Base-by-base conservation (phyloP, 2,888 invertebrate species). In the Limulus polyphemus region DNA sequence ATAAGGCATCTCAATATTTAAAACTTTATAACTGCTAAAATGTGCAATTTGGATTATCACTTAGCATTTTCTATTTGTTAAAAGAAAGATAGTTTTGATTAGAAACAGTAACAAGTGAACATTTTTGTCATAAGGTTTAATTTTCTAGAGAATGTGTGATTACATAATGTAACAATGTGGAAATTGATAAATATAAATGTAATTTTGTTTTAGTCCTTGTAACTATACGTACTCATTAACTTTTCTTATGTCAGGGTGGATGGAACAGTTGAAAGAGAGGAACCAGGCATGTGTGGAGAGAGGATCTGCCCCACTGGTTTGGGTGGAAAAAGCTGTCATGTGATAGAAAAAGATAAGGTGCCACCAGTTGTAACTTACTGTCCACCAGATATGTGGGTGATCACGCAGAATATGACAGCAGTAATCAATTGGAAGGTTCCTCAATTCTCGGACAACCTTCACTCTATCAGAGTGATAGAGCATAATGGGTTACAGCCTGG, bases 381-480 rank as follows among this genome's bases (percentile, higher is more conserved):
- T 71, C 94, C 94, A 10, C 90, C 91, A 12, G 94, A 94, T 77
- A 79, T 94, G 59, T 94, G 93, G 90, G 88, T 94, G 1, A 90
- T 92, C 70, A 90, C 91, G 11, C 88, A 87, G 75, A 93, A 93
- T 71, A 92, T 91, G 59, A 90, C 92, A 0, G 87, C 92, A 0
- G 82, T 89, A 60, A 93, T 93, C 0, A 85, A 82, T 16, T 94
- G 93, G 93, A 92, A 93, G 73, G 89, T 90, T 69, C 93, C 93
- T 0, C 84, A 85, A 64, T 93, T 93, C 74, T 87, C 85, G 69
- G 93, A 94, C 72, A 92, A 93, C 47, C 59, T 67, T 55, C 62
- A 66, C 14, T 63, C 66, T 17, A 54, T 70, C 10, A 64, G 68
- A 58, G 69, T 70, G 47, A 59, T 64, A 58, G 65, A 67, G 55